Evolutionary conservation across 2,888 invertebrate genomes (phyloP).

Genomic region (Cantharis nigra): DNA sequence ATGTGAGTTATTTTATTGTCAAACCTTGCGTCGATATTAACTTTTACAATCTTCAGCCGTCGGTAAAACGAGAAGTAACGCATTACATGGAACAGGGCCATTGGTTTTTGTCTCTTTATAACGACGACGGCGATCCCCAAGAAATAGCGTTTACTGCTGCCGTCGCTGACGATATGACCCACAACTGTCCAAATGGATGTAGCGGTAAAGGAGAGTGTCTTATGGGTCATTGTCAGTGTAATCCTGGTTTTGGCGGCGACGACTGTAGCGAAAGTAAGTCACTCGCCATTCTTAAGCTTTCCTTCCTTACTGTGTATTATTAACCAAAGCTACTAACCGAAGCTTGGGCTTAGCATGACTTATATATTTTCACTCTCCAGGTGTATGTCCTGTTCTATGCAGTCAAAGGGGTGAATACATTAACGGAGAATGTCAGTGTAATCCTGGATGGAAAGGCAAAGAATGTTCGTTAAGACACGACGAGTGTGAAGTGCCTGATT

Average conservation of each 20-base stretch:
- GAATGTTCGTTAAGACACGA: constrained; percentile 94
- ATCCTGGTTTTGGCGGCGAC: constrained; percentile 93
- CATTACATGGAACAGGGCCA: constrained; percentile 96
- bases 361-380: constrained; percentile 56
- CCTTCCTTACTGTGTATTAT: background rate
- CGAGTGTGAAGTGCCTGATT: constrained; percentile 95
- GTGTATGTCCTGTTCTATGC: constrained; percentile 95
- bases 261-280: constrained; percentile 94
- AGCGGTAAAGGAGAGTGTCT: constrained; percentile 96
- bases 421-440: constrained; percentile 95
- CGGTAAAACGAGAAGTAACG: constrained; percentile 88
- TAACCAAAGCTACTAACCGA: constrained; percentile 15
- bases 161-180: constrained; percentile 89
- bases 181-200: constrained; percentile 95
- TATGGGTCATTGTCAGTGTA: constrained; percentile 93
- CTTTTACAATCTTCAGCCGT: constrained; percentile 62
- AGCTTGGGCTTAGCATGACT: constrained; percentile 39
- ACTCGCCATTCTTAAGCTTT: background rate
- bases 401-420: constrained; percentile 96
- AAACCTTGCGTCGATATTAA: constrained; percentile 1
- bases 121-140: constrained; percentile 91
- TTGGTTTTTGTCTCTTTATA: constrained; percentile 95
- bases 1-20: constrained; percentile 67
- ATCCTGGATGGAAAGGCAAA: constrained; percentile 97
- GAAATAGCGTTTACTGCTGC: constrained; percentile 84